These are phyloP conservation scores for Plecturocebus donacophilus DNA, from an alignment of 2,113 vertebrate genomes.

Conservation along the genomic window DNA sequence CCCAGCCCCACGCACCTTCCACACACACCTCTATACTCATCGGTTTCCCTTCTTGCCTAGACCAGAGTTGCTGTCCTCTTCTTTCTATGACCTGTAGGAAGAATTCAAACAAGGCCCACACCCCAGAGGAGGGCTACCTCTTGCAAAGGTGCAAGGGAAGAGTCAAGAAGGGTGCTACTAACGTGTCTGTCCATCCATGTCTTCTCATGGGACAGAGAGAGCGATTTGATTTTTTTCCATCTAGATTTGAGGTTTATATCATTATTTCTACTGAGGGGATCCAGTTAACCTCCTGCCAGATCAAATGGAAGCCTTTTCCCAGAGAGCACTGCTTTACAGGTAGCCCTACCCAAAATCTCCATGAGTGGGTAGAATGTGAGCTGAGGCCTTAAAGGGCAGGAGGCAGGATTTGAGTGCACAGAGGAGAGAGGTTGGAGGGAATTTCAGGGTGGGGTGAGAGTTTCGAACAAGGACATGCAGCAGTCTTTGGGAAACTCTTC, in stretches of 20 bases:
- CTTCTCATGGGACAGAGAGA: background rate
- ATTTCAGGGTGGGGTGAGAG: background rate
- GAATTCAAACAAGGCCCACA: background rate
- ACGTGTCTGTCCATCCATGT: rapidly evolving
- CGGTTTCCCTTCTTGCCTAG: background rate
- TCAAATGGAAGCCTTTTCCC: background rate
- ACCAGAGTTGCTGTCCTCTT: background rate
- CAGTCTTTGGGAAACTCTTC: background rate
- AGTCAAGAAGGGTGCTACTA: rapidly evolving
- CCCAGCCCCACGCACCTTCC: rapidly evolving
- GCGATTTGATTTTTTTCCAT: too few relatives aligned
- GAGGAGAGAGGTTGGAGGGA: background rate
- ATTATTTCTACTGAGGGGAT: background rate
- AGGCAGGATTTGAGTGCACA: background rate
- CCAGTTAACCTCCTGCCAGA: background rate
- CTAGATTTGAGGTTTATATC: background rate
- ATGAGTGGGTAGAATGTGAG: background rate
- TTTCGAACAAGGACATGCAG: background rate
- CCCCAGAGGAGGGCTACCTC: background rate
- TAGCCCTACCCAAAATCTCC: background rate
- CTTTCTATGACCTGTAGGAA: background rate
- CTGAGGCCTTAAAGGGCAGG: too few relatives aligned
- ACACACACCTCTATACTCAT: rapidly evolving
- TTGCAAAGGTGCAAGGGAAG: background rate
- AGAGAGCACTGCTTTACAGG: background rate